Evolutionary conservation across 2,797 vertebrate species (phyloP).

Genomic region (Potorous gilbertii): DNA sequence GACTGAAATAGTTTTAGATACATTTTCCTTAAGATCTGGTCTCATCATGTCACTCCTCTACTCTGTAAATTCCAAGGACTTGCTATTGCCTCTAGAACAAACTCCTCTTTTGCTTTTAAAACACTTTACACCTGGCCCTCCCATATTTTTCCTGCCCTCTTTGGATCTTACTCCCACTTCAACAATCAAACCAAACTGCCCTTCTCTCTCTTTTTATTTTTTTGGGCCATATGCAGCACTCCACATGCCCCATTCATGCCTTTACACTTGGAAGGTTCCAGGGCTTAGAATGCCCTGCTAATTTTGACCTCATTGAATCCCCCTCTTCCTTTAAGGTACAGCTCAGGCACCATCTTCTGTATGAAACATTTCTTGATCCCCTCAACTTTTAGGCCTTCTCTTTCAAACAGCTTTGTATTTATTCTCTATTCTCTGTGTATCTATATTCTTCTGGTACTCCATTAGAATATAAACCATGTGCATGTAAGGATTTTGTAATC

Average conservation of each 20-base stretch:
- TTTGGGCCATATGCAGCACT: not conserved
- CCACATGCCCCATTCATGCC: not conserved
- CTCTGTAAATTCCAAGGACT: not conserved
- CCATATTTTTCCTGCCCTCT: not conserved
- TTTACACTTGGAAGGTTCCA: not conserved
- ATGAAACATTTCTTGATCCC: not conserved
- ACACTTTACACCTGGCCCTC: not conserved
- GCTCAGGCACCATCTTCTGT: not conserved
- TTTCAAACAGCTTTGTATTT: not conserved
- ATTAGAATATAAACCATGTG: no score
- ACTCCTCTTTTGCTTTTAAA: not conserved
- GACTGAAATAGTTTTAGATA: not conserved
- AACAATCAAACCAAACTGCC: not conserved
- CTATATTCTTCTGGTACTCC: not conserved
- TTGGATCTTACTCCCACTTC: not conserved
- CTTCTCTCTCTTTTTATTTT: not conserved
- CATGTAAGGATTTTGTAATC: not conserved
- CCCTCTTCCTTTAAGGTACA: not conserved
- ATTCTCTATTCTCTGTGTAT: not conserved
- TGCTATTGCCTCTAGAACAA: not conserved
- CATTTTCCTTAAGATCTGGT: not conserved
- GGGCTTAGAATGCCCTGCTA: not conserved
- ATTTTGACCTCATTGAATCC: not conserved
- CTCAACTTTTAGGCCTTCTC: not conserved
- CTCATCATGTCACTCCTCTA: not conserved